Evolutionary conservation across 2,113 vertebrate species (phyloP).

Genomic region (Burhinus oedicnemus): DNA sequence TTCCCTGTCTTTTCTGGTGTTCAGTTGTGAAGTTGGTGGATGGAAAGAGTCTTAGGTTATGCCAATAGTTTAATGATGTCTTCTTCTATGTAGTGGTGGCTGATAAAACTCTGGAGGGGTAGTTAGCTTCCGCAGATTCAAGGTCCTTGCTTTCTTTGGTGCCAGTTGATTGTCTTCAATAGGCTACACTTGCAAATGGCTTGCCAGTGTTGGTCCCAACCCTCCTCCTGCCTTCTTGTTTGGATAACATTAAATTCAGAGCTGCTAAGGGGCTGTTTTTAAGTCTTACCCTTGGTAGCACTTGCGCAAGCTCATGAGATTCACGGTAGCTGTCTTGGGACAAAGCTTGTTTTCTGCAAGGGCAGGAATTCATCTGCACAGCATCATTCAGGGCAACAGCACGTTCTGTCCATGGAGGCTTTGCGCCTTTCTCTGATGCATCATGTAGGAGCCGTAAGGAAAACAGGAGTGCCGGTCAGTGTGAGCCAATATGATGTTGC

Average conservation of each 20-base stretch:
- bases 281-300: background rate
- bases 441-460: background rate
- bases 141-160: background rate
- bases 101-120: background rate
- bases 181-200: background rate
- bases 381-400: background rate
- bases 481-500: slow-evolving; percentile 39
- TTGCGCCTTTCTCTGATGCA: background rate
- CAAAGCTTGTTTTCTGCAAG: background rate
- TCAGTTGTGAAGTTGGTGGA: background rate
- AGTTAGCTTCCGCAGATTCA: background rate
- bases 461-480: background rate
- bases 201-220: background rate
- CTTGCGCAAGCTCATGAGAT: background rate
- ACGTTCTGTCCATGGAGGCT: background rate
- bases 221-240: accelerated
- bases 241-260: background rate
- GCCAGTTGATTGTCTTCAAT: background rate
- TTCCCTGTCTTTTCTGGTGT: background rate
- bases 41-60: background rate
- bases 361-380: background rate
- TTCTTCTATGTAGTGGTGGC: background rate
- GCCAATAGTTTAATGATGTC: background rate
- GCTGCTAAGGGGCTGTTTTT: background rate
- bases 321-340: background rate